Evolutionary conservation across 2,113 vertebrate species (phyloP).

Genomic region (Austrofundulus limnaeus): DNA sequence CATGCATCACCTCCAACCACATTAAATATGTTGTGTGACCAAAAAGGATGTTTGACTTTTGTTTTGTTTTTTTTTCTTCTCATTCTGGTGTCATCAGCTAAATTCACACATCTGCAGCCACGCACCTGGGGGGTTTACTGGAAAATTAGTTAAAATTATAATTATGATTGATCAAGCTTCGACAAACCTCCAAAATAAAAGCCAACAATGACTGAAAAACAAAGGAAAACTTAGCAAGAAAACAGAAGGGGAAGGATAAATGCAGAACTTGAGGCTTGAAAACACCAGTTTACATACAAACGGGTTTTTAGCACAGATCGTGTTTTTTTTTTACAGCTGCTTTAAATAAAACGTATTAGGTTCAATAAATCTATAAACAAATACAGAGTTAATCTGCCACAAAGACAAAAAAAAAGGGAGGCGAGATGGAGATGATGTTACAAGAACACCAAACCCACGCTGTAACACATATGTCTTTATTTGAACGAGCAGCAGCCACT

Average conservation of each 20-base stretch:
- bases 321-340: no score
- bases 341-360: neutral
- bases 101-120: neutral
- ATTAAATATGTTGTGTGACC: no score
- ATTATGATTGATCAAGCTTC: neutral
- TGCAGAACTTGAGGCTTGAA: neutral
- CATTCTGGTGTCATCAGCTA: neutral
- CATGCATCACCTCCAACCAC: no score
- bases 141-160: no score
- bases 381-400: neutral
- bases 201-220: neutral
- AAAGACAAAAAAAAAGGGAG: neutral
- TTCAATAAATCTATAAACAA: neutral
- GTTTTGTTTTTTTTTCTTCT: no score
- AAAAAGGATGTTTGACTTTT: no score
- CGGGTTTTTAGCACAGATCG: no score
- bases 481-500: neutral
- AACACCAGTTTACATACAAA: neutral
- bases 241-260: neutral
- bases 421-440: neutral
- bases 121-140: no score
- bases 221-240: neutral
- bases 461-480: neutral
- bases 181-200: neutral
- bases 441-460: neutral